These are phyloP conservation scores for Megaustenia siamemsis DNA, from an alignment of 2,888 invertebrate species.

Conservation along the genomic window DNA sequence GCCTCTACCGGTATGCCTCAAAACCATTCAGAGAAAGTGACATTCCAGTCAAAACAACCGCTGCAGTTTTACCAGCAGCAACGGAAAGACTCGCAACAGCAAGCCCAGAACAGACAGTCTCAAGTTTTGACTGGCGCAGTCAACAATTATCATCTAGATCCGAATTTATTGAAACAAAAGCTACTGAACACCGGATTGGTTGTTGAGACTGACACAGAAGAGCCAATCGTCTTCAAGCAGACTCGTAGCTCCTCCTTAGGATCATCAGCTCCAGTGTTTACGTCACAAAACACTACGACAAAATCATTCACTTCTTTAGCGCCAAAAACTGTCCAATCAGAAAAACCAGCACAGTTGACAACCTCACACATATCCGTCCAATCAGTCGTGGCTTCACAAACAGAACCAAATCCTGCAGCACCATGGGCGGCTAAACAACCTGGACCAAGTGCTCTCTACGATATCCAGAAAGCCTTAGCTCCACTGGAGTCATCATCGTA, in stretches of 20 bases:
- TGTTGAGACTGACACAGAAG: slow-evolving; percentile 56
- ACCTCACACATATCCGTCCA: not conserved
- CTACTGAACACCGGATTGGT: slow-evolving; percentile 73
- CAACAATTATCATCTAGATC: slow-evolving; percentile 73
- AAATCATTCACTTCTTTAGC: not conserved
- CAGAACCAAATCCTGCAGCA: not conserved
- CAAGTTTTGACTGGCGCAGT: slow-evolving; percentile 14
- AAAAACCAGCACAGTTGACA: not conserved
- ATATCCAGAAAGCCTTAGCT: slow-evolving; percentile 47
- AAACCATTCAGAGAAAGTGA: slow-evolving; percentile 2
- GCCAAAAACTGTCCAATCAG: not conserved
- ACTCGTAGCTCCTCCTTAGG: slow-evolving; percentile 19
- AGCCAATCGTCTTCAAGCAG: not conserved
- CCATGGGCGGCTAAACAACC: slow-evolving; percentile 14
- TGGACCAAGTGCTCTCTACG: slow-evolving; percentile 46
- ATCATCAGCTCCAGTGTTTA: not conserved
- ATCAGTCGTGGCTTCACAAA: not conserved
- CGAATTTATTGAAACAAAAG: slow-evolving; percentile 70
- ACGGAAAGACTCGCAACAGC: slow-evolving; percentile 14
- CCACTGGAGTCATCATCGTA: slow-evolving; percentile 33
- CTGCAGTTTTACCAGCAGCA: slow-evolving; percentile 55
- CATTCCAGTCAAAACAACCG: slow-evolving; percentile 61
- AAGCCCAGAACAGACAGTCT: slow-evolving; percentile 43
- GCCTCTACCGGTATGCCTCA: not conserved
- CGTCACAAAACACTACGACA: not conserved